phyloP scores from a whole-genome alignment of 2,797 vertebrate species.

The Cirrhinus molitorella region DNA sequence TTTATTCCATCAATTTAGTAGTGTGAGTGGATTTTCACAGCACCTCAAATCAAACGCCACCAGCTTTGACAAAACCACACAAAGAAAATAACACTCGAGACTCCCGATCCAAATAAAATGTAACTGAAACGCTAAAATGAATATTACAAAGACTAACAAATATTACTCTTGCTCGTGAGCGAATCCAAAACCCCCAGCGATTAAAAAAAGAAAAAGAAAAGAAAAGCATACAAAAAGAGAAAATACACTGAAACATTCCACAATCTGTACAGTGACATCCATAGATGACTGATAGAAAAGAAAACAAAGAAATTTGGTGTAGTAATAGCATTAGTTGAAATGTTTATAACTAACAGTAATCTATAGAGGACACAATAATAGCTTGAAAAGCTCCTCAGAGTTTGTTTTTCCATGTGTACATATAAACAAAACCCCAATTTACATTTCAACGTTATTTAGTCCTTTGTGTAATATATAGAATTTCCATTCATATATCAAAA shows the following conservation, averaged over 20 bases:
- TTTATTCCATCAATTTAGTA: not conserved
- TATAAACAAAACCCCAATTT: slow-evolving; percentile 74
- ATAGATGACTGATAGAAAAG: slow-evolving; percentile 82
- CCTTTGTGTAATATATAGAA: slow-evolving; percentile 66
- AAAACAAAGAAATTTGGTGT: slow-evolving; percentile 76
- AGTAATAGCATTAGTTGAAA: slow-evolving; percentile 77
- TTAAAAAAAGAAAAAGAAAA: slow-evolving; percentile 59
- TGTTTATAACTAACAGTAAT: slow-evolving; percentile 75
- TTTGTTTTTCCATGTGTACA: slow-evolving; percentile 75
- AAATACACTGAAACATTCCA: slow-evolving; percentile 84
- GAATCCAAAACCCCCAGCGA: slow-evolving; percentile 75
- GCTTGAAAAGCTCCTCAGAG: slow-evolving; percentile 70
- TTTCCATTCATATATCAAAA: slow-evolving; percentile 78
- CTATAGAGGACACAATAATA: slow-evolving; percentile 70
- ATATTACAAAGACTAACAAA: slow-evolving; percentile 57
- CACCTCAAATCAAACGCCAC: slow-evolving; percentile 67
- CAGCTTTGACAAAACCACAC: slow-evolving; percentile 63
- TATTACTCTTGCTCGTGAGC: slow-evolving; percentile 54
- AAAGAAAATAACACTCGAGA: slow-evolving; percentile 48
- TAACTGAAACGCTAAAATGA: slow-evolving; percentile 52
- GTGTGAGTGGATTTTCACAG: slow-evolving; percentile 67
- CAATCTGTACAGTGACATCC: slow-evolving; percentile 89
- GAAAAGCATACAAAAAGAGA: slow-evolving; percentile 74
- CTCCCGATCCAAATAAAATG: slow-evolving; percentile 46
- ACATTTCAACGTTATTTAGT: slow-evolving; percentile 75